These are phyloP conservation scores for Drosophila suzukii DNA, from an alignment of 1,140 invertebrate genomes.

Conservation along the genomic window DNA sequence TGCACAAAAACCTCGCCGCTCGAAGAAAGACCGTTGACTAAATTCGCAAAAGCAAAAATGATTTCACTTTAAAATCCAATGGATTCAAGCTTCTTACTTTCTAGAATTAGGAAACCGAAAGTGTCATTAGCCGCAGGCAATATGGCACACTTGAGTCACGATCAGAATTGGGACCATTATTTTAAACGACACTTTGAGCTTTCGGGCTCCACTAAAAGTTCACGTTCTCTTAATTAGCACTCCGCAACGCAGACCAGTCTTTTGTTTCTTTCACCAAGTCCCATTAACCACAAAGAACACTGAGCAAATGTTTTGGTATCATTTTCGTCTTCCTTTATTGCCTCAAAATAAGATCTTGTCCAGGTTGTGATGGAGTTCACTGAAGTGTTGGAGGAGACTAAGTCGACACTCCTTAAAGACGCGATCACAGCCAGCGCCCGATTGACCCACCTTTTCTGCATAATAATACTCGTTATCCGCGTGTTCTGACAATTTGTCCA, in stretches of 20 bases:
- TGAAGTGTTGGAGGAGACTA: constrained; percentile 70
- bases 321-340: constrained; percentile 51
- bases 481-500: constrained; percentile 87
- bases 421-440: constrained; percentile 85
- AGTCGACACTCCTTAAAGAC: constrained; percentile 88
- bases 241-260: background rate
- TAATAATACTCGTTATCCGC: constrained; percentile 89
- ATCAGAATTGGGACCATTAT: constrained; percentile 25
- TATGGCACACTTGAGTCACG: constrained; percentile 30
- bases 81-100: constrained; percentile 38
- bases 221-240: constrained; percentile 71
- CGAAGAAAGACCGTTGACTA: constrained; percentile 22
- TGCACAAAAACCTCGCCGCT: background rate
- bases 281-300: constrained; percentile 28
- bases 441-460: constrained; percentile 87
- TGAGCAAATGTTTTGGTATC: constrained; percentile 28
- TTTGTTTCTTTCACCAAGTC: constrained; percentile 13
- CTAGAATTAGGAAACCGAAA: constrained; percentile 61
- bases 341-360: constrained; percentile 51
- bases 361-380: constrained; percentile 60
- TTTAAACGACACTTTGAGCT: constrained; percentile 42
- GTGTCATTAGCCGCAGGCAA: constrained; percentile 34
- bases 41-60: constrained; percentile 1
- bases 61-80: constrained; percentile 19
- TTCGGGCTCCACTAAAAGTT: constrained; percentile 46